These are phyloP conservation scores for Anagyrus pseudococci DNA, from an alignment of 2,888 invertebrate genomes.

Conservation along the genomic window DNA sequence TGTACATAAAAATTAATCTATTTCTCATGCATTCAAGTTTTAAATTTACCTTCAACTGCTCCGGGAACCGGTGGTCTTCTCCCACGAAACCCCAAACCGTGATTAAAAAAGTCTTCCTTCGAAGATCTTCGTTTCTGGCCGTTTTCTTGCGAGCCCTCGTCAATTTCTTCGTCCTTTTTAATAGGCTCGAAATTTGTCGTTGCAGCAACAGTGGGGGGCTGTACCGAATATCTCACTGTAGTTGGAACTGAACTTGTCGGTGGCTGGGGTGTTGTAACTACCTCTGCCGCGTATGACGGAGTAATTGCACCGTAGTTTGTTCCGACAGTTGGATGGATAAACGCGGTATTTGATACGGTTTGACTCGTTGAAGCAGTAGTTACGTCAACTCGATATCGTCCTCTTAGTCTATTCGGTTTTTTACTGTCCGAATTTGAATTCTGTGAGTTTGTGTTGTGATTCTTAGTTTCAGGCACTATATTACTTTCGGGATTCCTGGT, in stretches of 20 bases:
- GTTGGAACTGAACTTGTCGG: conserved; percentile 13
- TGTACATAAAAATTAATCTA: too few species aligned
- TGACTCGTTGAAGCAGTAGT: background rate
- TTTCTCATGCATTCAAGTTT: too few species aligned
- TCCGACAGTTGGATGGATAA: background rate
- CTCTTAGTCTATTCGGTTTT: conserved; percentile 8
- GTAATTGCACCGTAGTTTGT: conserved; percentile 1
- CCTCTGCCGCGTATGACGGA: conserved; percentile 6
- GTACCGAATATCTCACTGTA: conserved; percentile 22
- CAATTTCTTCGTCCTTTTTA: background rate
- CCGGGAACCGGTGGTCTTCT: conserved; percentile 41
- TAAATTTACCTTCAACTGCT: conserved; percentile 17
- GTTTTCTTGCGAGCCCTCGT: conserved; percentile 29
- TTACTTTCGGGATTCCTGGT: background rate
- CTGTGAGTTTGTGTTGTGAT: background rate
- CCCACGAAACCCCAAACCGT: conserved; percentile 55
- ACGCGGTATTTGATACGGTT: background rate
- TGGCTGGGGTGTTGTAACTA: conserved; percentile 15
- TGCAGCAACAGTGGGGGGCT: background rate
- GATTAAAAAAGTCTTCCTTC: conserved; percentile 55
- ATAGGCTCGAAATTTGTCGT: background rate
- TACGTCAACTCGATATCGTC: conserved; percentile 13
- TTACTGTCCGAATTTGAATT: too few species aligned
- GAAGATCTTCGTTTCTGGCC: conserved; percentile 36
- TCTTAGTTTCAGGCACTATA: background rate